A percentile compares a stretch with the other conserved stretches of the same genome.
Evolutionary conservation across 2,113 vertebrate genomes (phyloP).

Genomic region (Calcarius ornatus): DNA sequence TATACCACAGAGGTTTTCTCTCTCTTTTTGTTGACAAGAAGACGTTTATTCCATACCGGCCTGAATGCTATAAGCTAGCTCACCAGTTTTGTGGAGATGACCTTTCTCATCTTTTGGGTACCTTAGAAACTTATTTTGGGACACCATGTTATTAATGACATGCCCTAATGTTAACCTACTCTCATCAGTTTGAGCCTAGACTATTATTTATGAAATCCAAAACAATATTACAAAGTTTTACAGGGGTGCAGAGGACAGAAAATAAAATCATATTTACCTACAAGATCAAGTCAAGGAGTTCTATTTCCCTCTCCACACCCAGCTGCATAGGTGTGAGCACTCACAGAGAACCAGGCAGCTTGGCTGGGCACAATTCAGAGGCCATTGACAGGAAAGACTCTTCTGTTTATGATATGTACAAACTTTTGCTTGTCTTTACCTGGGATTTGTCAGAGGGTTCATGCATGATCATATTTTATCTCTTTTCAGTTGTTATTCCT

Average conservation of each 20-base stretch:
- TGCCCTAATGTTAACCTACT: neutral
- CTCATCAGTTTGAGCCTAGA: neutral
- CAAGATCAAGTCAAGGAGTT: neutral
- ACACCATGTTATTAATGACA: neutral
- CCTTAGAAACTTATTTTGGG: neutral
- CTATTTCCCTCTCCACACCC: neutral
- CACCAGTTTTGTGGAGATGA: neutral
- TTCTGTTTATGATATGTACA: neutral
- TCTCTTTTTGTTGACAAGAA: neutral
- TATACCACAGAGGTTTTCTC: neutral
- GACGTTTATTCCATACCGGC: neutral
- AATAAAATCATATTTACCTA: neutral
- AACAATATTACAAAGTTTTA: neutral
- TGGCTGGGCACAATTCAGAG: neutral
- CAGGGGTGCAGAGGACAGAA: neutral
- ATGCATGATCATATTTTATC: accelerated
- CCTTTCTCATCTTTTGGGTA: neutral
- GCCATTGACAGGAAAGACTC: neutral
- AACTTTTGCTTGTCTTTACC: neutral
- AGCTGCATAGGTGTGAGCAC: neutral
- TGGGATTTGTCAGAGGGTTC: neutral
- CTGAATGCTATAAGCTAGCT: neutral
- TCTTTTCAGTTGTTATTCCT: neutral
- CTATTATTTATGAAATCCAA: neutral
- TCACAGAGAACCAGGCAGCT: neutral